Base-by-base conservation (phyloP, 1,140 invertebrate genomes). In the Cydia splendana region DNA sequence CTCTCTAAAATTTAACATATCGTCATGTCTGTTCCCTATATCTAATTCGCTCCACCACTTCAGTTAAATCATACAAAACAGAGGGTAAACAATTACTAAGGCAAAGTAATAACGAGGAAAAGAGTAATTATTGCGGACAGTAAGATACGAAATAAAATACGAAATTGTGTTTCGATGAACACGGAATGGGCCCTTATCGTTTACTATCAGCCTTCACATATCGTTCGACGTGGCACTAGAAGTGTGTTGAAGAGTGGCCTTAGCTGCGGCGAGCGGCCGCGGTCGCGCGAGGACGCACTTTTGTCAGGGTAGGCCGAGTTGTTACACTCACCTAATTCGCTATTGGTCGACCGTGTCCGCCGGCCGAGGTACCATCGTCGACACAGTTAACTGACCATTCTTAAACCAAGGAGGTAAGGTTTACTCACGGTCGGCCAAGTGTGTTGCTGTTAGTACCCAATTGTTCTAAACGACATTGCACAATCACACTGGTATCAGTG, bases 1-100 rank as follows among this genome's bases (percentile, higher is more conserved):
- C 89, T 93, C 89, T 93, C 87, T 91, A 91, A 93, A 91, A 91
- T 91, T 90, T 91, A 93, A 91, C 91, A 92, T 91, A 90, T 93
- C 89, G 87, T 90, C 89, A 89, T 91, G 87, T 92, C 90, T 92
- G 88, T 90, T 91, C 87, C 91, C 91, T 93, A 93, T 89, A 90
- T 85, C 90, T 93, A 93, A 87, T 90, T 93, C 88, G 88, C 90
- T 88, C 91, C 87, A 90, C 88, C 91, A 80, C 87, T 87, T 89
- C 81, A 81, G 81, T 91, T 89, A 91, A 91, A 91, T 83, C 81
- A 89, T 84, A 85, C 30, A 87, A 82, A 89, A 88, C 85, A 87
- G 85, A 87, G 86, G 85, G 84, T 85, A 74, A 74, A 74, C 42
- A 74, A 74, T 87, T 81, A 87, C 85, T 88, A 89, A 92, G 88